A percentile compares a stretch with the other conserved stretches of the same genome.
Conservation (phyloP, 1,140 invertebrate species). For the Schlechtendalia chinensis region DNA sequence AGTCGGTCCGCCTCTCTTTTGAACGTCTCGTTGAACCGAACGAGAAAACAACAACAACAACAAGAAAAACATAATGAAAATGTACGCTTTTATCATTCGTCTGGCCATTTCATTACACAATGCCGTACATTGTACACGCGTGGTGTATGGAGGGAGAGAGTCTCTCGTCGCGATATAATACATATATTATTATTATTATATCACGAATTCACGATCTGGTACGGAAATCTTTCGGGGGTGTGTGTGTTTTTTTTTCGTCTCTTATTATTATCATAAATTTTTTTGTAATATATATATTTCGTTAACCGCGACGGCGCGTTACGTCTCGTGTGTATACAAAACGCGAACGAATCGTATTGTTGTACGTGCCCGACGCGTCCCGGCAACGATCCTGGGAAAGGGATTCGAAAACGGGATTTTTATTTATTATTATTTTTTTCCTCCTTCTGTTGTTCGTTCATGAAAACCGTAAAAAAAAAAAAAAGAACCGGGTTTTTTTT, state of each 20-base stretch:
- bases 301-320: not conserved
- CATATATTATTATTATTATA: not conserved
- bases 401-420: constrained; percentile 15
- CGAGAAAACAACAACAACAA: no score
- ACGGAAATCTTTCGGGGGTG: not conserved
- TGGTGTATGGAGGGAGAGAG: no score
- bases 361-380: not conserved
- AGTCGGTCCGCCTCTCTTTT: no score
- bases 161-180: no score
- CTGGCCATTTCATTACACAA: no score
- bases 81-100: no score
- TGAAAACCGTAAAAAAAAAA: not conserved
- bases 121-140: no score
- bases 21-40: no score
- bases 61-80: no score
- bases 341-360: constrained; percentile 30
- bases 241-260: not conserved
- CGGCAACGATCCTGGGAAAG: constrained; percentile 20
- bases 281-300: constrained; percentile 8
- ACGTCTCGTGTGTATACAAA: not conserved
- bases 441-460: no score
- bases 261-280: not conserved
- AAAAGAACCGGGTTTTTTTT: constrained; percentile 31
- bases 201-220: not conserved
- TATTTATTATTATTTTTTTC: no score